phyloP scores from a whole-genome alignment of 2,113 vertebrate genomes.

The Sclerurus mexicanus region DNA sequence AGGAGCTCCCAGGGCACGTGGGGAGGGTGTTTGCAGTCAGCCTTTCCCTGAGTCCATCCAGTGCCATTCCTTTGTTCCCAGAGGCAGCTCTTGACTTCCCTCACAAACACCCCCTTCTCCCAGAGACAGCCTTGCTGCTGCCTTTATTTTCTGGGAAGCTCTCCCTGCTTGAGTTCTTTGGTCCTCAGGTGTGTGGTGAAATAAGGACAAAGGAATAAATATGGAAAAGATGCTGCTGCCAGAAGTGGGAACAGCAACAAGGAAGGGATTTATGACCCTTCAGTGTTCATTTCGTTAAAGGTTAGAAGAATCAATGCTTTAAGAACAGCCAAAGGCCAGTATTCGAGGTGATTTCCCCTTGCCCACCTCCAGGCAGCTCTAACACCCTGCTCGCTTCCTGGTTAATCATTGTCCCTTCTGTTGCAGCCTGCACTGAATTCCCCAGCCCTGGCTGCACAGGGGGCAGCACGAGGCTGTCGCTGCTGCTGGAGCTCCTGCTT shows the following conservation, averaged over 20 bases:
- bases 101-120: neutral
- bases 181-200: neutral
- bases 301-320: neutral
- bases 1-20: neutral
- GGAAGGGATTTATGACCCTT: neutral
- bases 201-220: neutral
- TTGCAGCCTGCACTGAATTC: neutral
- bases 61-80: rapidly evolving
- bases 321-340: neutral
- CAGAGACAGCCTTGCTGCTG: neutral
- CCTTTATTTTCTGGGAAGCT: neutral
- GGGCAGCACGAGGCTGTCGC: neutral
- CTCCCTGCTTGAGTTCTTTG: neutral
- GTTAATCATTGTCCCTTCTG: neutral
- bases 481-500: neutral
- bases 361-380: neutral
- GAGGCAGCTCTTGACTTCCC: neutral
- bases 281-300: neutral
- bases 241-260: neutral
- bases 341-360: neutral
- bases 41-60: rapidly evolving
- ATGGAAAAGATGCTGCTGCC: rapidly evolving
- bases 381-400: neutral
- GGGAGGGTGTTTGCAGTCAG: neutral
- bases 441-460: neutral